These are phyloP conservation scores for Miniopterus natalensis DNA, from an alignment of 2,113 vertebrate species.

Conservation along the genomic window DNA sequence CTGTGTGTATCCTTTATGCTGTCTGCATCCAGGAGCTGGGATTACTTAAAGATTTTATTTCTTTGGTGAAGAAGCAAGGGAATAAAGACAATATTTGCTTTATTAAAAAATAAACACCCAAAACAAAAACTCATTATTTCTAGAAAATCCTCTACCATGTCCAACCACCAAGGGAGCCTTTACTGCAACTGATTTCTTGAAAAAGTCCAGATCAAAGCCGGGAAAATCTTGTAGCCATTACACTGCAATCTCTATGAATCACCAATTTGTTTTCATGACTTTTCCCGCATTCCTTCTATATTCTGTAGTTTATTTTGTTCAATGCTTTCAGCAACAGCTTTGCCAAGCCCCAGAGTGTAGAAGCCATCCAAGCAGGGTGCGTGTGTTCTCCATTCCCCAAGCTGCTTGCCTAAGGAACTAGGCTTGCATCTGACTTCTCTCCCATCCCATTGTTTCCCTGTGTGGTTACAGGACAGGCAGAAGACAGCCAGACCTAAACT, in stretches of 20 bases:
- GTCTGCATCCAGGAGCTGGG: conserved; percentile 5
- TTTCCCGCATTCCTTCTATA: conserved; percentile 73
- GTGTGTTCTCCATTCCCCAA: neutral
- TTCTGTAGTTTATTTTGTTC: conserved; percentile 81
- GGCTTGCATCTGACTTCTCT: conserved; percentile 32
- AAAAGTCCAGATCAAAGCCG: conserved; percentile 50
- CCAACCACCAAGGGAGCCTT: conserved; percentile 60
- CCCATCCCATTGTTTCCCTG: neutral
- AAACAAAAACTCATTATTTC: conserved; percentile 76
- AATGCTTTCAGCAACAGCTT: conserved; percentile 71
- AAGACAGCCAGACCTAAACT: conserved; percentile 1
- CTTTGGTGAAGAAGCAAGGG: conserved; percentile 44
- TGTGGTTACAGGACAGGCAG: neutral
- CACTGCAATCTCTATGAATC: conserved; percentile 71
- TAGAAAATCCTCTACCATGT: conserved; percentile 68
- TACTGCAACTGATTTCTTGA: conserved; percentile 56
- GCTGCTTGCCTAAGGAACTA: conserved; percentile 32
- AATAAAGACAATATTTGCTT: conserved; percentile 73
- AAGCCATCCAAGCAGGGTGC: conserved; percentile 46
- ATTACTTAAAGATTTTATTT: conserved; percentile 72
- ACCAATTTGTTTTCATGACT: conserved; percentile 67
- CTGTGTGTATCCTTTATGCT: neutral
- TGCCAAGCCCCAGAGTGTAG: conserved; percentile 71
- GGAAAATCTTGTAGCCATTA: conserved; percentile 73
- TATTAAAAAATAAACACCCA: conserved; percentile 73